Evolutionary conservation across 1,140 invertebrate species (phyloP), one percentile per base, ranked within the genome.

Genomic region (Drosophila erecta): DNA sequence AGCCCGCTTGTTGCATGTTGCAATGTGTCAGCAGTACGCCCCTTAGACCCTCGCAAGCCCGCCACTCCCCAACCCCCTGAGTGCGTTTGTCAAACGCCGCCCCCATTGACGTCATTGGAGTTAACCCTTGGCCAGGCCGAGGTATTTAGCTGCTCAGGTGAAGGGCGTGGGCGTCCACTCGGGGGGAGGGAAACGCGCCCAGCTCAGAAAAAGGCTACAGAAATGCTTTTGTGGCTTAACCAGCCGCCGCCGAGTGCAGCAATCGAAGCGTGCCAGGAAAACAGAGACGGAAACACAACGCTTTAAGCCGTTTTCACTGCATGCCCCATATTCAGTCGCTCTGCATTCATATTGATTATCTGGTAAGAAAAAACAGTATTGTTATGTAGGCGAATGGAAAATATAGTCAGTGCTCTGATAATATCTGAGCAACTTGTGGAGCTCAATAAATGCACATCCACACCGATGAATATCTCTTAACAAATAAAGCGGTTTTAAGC

Each of bases 31-130:
- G 62, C 58, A 57, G 69, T 65, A 71, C 64, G 10, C 58, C 51
- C 6, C 33, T 60, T 33, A 27, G 24, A 6, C 4, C 41, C 44
- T 59, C 8, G 17, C 1, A 12, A 27, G 12, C 49, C 24, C 33
- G 1, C 11, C 11, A 14, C 54, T 35, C 15, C 27, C 22, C 54
- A 35, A 14, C 27, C 22, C 17, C 15, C 17, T 30, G 11, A 17
- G 22, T 77, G 73, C 74, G 54, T 66, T 81, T 81, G 73, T 64
- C 73, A 77, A 73, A 51, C 35, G 27, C 55, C 65, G 37, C 55
- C 65, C 40, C 47, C 80, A 83, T 83, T 83, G 80, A 83, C 80
- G 80, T 83, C 80, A 84, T 84, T 71, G 81, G 60, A 84, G 76
- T 71, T 76, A 66, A 83, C 76, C 75, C 54, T 71, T 81, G 57